Conservation (phyloP, 2,113 vertebrate genomes). For the Limnothrissa miodon region DNA sequence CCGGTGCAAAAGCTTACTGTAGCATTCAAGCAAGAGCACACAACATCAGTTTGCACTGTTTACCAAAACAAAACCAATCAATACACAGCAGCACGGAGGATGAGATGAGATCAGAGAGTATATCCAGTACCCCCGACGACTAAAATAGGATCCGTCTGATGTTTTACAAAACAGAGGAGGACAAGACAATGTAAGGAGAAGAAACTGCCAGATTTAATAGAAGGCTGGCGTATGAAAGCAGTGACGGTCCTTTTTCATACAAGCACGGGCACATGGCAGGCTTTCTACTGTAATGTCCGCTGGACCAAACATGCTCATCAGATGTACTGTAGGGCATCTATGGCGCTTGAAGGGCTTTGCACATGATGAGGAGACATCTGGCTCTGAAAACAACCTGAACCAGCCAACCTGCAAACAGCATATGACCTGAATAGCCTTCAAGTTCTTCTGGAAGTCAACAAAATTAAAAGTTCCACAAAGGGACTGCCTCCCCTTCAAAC, state of each 20-base stretch:
- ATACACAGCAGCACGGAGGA: slow-evolving; percentile 30
- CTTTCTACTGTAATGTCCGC: background rate
- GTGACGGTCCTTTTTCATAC: background rate
- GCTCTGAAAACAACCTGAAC: slow-evolving; percentile 15
- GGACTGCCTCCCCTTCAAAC: background rate
- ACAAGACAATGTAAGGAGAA: background rate
- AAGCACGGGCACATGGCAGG: background rate
- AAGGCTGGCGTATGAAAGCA: background rate
- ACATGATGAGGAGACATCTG: slow-evolving; percentile 19
- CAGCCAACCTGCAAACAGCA: slow-evolving; percentile 20
- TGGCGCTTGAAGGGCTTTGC: slow-evolving; percentile 18
- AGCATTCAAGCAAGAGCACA: slow-evolving; percentile 32
- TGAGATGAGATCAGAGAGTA: slow-evolving; percentile 21
- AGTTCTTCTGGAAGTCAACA: slow-evolving; percentile 10
- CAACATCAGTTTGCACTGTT: slow-evolving; percentile 45
- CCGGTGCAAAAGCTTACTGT: slow-evolving; percentile 42
- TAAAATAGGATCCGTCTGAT: slow-evolving; percentile 35
- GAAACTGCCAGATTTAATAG: background rate
- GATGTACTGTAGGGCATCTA: slow-evolving; percentile 11
- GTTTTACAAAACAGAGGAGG: background rate
- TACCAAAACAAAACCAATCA: slow-evolving; percentile 35
- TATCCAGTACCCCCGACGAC: slow-evolving; percentile 30
- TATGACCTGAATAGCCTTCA: slow-evolving; percentile 10
- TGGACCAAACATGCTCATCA: slow-evolving; percentile 2
- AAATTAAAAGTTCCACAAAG: slow-evolving; percentile 2